Evolutionary conservation across 2,888 invertebrate species (phyloP).

Genomic region (Lamellibrachia columna): DNA sequence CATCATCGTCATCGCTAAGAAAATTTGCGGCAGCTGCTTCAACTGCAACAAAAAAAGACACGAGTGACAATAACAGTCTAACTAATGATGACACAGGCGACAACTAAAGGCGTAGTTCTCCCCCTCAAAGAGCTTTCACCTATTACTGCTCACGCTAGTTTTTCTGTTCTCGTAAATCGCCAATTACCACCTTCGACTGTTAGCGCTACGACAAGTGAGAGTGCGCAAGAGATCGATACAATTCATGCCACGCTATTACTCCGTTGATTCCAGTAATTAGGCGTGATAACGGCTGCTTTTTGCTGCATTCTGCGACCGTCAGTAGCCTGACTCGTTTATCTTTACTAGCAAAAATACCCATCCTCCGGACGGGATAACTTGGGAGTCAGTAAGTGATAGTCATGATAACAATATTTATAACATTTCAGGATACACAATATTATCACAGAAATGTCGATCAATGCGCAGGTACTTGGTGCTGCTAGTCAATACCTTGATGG

Average conservation of each 20-base stretch:
- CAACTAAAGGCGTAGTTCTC: neutral
- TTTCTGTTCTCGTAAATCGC: neutral
- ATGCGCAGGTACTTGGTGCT: too few species aligned
- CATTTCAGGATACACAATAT: too few species aligned
- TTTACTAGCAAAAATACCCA: neutral
- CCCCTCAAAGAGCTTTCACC: slow-evolving; percentile 8
- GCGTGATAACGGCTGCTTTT: neutral
- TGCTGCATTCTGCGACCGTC: neutral
- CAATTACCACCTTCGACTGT: neutral
- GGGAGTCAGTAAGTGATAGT: too few species aligned
- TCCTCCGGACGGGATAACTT: too few species aligned
- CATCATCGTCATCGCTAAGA: too few species aligned
- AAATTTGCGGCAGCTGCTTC: too few species aligned
- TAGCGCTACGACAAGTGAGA: neutral
- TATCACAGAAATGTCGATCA: too few species aligned
- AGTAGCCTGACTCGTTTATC: neutral
- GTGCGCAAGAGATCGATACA: neutral
- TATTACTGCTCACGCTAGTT: neutral
- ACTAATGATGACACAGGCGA: neutral
- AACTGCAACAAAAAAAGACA: too few species aligned
- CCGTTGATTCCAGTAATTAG: neutral
- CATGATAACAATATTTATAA: too few species aligned
- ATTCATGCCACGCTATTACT: neutral
- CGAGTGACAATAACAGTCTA: too few species aligned
- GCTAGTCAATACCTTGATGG: too few species aligned